Base-by-base conservation (phyloP, 1,140 invertebrate genomes). In the Ladona fulva region DNA sequence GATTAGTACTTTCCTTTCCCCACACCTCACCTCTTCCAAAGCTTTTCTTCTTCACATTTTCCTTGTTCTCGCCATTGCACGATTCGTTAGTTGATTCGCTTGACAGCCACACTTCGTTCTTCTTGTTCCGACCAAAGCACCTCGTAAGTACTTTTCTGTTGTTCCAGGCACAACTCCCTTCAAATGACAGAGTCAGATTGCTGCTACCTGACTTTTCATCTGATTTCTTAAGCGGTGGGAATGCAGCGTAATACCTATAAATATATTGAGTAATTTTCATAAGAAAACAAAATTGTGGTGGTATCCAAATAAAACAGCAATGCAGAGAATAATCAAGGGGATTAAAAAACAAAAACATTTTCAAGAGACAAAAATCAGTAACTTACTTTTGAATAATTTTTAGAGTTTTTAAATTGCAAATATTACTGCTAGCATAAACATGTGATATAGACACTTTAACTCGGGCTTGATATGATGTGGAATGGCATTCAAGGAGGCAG, bases 241-340 rank as follows among this genome's bases (percentile, higher is more conserved):
- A 80, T 29, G 80, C 80, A 73, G 80, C 79, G 77, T 80, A 81
- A 76, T 80, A 82, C 66, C 81, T 79, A n/a, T 25, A 42, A 74
- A 75, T 37, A 37, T 37, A 5, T 37, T 37, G 1, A n/a, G n/a
- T n/a, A n/a, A n/a, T n/a, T n/a, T n/a, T n/a, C n/a, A n/a, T n/a
- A n/a, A n/a, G n/a, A n/a, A n/a, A n/a, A n/a, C n/a, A n/a, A n/a
- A n/a, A n/a, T n/a, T n/a, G n/a, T n/a, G n/a, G n/a, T n/a, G n/a
- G n/a, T n/a, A n/a, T n/a, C n/a, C n/a, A n/a, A n/a, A n/a, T n/a
- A n/a, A n/a, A n/a, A n/a, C n/a, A n/a, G n/a, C n/a, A n/a, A n/a
- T n/a, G n/a, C n/a, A n/a, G n/a, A n/a, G n/a, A n/a, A n/a, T n/a
- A n/a, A n/a, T n/a, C n/a, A n/a, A n/a, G n/a, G n/a, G n/a, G n/a